Evolutionary conservation across 2,888 invertebrate species (phyloP).

Genomic region (Lasioglossum zephyrum): DNA sequence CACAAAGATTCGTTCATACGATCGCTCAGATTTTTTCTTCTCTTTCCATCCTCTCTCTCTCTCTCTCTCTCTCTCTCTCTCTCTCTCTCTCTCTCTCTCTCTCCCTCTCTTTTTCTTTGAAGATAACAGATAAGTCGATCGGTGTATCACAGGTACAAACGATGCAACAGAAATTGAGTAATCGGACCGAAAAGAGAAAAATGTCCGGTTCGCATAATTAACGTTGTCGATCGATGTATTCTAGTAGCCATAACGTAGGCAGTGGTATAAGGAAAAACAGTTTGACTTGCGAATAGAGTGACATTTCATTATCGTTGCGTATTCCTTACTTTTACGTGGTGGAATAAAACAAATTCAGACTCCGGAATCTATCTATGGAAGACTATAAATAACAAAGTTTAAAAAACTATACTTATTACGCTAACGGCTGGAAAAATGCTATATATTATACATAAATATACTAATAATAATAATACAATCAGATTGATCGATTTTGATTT

Average conservation of each 20-base stretch:
- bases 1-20: constrained; percentile 52
- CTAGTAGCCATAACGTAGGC: constrained; percentile 73
- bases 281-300: constrained; percentile 61
- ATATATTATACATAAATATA: background rate
- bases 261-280: constrained; percentile 73
- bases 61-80: background rate
- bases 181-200: constrained; percentile 59
- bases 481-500: background rate
- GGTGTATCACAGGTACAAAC: constrained; percentile 75
- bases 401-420: constrained; percentile 19
- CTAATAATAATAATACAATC: constrained; percentile 2
- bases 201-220: constrained; percentile 52
- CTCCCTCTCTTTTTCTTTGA: constrained; percentile 32
- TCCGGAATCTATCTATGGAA: constrained; percentile 58
- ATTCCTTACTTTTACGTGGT: constrained; percentile 61
- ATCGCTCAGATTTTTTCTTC: constrained; percentile 39
- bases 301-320: constrained; percentile 61
- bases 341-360: constrained; percentile 52
- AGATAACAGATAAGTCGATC: constrained; percentile 62
- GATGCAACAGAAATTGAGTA: constrained; percentile 56
- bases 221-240: constrained; percentile 60
- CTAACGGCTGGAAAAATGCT: constrained; percentile 8
- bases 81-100: background rate
- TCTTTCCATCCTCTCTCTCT: constrained; percentile 27
- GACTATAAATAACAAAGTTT: constrained; percentile 31